A percentile compares a stretch with the other conserved stretches of the same genome.
Conservation (phyloP, 2,888 invertebrate species). For the Apamea epomidion region DNA sequence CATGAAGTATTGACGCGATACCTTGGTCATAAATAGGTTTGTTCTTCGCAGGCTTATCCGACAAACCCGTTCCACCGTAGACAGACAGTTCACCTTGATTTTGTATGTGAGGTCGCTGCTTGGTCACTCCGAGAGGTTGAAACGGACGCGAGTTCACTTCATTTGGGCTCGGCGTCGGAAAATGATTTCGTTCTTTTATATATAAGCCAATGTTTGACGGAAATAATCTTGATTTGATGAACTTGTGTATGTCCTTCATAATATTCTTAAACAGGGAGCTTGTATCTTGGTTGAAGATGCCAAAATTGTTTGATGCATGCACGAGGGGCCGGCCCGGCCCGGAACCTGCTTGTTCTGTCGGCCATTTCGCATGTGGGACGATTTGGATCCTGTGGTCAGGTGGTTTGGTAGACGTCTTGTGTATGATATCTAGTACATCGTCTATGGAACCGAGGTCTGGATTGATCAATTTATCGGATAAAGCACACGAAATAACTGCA, state of each 20-base stretch:
- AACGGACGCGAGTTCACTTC: constrained; percentile 18
- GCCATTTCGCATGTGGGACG: not conserved
- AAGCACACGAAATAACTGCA: constrained; percentile 18
- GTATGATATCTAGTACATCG: constrained; percentile 55
- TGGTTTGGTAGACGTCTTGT: constrained; percentile 13
- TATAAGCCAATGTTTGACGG: constrained; percentile 21
- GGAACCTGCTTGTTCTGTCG: not conserved
- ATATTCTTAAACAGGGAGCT: constrained; percentile 25
- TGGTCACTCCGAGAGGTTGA: constrained; percentile 43
- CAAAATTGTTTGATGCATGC: constrained; percentile 9
- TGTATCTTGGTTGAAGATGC: constrained; percentile 1
- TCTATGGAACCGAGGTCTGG: constrained; percentile 52
- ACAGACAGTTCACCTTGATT: constrained; percentile 59
- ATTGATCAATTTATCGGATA: constrained; percentile 26
- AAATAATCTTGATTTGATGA: constrained; percentile 28
- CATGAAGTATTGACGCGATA: constrained; percentile 42
- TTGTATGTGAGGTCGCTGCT: constrained; percentile 46
- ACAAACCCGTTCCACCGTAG: constrained; percentile 57
- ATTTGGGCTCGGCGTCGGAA: not conserved
- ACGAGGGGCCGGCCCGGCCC: constrained; percentile 2
- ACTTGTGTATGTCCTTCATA: constrained; percentile 13
- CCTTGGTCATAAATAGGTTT: constrained; percentile 42
- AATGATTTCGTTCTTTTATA: constrained; percentile 12
- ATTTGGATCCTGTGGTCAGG: constrained; percentile 3
- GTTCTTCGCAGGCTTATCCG: constrained; percentile 42